Base-by-base conservation (phyloP, 2,888 invertebrate species). In the Empis livida region DNA sequence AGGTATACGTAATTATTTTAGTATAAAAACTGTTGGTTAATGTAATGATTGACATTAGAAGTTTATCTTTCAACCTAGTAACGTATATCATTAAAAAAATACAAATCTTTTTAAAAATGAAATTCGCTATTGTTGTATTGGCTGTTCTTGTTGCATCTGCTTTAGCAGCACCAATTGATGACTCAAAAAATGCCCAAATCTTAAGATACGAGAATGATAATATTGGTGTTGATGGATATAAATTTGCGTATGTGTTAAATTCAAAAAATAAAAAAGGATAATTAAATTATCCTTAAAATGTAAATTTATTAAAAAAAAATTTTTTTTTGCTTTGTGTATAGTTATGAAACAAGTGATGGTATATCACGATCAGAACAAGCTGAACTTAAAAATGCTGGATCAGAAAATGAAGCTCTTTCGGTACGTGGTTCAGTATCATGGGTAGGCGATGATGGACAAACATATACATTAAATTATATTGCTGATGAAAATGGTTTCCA, bases 351-450 rank as follows among this genome's bases (percentile, higher is more conserved):
- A 40, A 72, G 71, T 56, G 71, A 74, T 54, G 73, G 73, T 15
- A 68, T 68, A 39, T 54, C 59, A 6, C 64, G 69, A 10, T 53
- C 58, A 31, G 72, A 73, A 57, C 59, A 61, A 27, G 73, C 67
- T 2, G 62, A 65, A 44, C 50, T 70, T 38, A 70, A 66, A 47
- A 62, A 65, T 20, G 60, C 58, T 17, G 63, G 67, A n/a, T 73
- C 73, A 2, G 75, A 78, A 44, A 72, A 76, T 39, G 73, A 77
- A 55, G 74, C 77, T 5, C 73, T 81, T 42, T 67, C 73, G 16
- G 75, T 81, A 2, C 71, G 71, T 17, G 82, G 82, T 30, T 70
- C 74, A 15, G 77, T 74, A 58, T 71, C 75, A 1, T 82, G 77
- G 71, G 66, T 71, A 1, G 76, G 74, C 3, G 73, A 65, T 5